Evolutionary conservation across 2,113 vertebrate genomes (phyloP).

Genomic region (Rhadina sibilatrix): DNA sequence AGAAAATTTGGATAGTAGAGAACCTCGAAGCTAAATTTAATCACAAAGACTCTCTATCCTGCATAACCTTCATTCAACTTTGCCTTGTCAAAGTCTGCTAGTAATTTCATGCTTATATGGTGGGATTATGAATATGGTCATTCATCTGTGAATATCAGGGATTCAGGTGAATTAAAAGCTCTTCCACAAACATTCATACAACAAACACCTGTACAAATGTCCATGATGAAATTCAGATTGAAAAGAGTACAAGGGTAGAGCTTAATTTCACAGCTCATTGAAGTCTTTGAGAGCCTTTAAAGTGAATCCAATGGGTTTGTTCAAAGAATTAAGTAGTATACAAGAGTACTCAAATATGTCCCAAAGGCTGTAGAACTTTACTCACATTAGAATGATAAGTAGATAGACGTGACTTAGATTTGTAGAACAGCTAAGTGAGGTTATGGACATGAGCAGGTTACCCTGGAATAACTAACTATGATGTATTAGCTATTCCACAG

Average conservation of each 20-base stretch:
- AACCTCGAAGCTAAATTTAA: background rate
- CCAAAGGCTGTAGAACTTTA: constrained; percentile 9
- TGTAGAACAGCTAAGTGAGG: background rate
- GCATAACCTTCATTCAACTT: constrained; percentile 47
- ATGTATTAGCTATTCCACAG: background rate
- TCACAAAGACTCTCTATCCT: background rate
- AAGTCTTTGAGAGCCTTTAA: constrained; percentile 50
- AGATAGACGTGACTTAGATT: background rate
- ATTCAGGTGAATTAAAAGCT: constrained; percentile 58
- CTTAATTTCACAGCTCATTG: constrained; percentile 68
- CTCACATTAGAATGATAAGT: background rate
- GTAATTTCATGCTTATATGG: constrained; percentile 33
- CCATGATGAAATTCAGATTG: constrained; percentile 46
- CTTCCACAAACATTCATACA: constrained; percentile 43
- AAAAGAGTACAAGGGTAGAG: constrained; percentile 44
- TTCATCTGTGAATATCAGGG: constrained; percentile 46
- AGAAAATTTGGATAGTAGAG: background rate
- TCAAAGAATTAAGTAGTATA: constrained; percentile 35
- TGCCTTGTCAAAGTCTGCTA: background rate
- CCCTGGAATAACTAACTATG: background rate
- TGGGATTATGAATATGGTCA: constrained; percentile 12
- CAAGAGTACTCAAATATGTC: constrained; percentile 9
- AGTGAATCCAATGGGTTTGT: constrained; percentile 49
- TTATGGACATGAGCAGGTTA: background rate
- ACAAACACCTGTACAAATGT: constrained; percentile 49